Base-by-base conservation (phyloP, 1,140 invertebrate genomes). In the Chironomus tepperi region DNA sequence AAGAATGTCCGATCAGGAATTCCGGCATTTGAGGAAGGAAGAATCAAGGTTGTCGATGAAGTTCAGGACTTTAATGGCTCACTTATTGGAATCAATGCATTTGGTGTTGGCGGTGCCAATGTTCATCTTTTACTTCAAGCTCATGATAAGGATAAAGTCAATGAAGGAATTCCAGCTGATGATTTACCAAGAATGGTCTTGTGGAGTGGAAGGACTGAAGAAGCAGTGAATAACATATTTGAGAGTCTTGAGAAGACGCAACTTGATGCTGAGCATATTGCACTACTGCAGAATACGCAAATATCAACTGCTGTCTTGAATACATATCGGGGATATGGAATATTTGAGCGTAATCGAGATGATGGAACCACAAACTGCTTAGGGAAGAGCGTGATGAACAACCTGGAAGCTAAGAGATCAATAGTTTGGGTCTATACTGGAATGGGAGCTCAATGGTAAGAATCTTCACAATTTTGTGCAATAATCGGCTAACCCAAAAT, bases 31-130 rank as follows among this genome's bases (percentile, higher is more conserved):
- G 77, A 82, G 15, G 86, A 91, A 76, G 90, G 90, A 0, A 81
- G 86, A 42, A 82, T 94, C 5, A 84, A 88, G 77, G 87, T 89
- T 1, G 86, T 93, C 2, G 86, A 85, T 0, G 86, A 90, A 73
- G 86, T 86, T 75, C 88, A 83, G 0, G 83, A 83, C 0, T 89
- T 88, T 85, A 80, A 85, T 73, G 85, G 86, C 42, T 87, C 83
- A 10, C 79, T 84, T 79, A 77, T 88, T 82, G 83, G 83, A 12
- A 82, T 93, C 42, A 93, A 91, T 83, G 91, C 88, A 74, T 93
- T 93, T 82, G 91, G 91, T 2, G 93, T 92, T 80, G 91, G 91
- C 75, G 91, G 91, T 24, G 88, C 90, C 47, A 93, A 93, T 81
- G 90, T 89, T 18, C 91, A 93, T 80, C 84, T 88, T 0, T 79